Base-by-base conservation (phyloP, 2,888 invertebrate genomes). In the Drosophila hamatofila region DNA sequence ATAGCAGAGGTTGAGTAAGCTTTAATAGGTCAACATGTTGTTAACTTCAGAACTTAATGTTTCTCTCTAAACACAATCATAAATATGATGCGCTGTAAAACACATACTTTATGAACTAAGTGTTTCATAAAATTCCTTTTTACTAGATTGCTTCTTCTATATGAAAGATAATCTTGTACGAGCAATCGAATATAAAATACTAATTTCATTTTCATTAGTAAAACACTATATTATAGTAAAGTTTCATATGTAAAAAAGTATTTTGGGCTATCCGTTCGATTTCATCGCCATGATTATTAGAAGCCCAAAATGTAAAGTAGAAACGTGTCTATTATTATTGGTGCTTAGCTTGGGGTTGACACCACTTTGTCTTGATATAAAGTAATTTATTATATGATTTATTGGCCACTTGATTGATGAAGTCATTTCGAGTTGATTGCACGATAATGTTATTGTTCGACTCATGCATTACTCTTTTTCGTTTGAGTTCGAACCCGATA, bases 321-420 rank as follows among this genome's bases (percentile, higher is more conserved):
- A 51, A 41, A 44, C 54, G 42, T 37, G 39, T 71, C 39, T 52
- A 41, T 52, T 46, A 41, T 57, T 59, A 35, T 58, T 37, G 42
- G 65, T 71, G 66, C 57, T 55, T 65, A 33, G 60, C 27, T 63
- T 69, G 42, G 69, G 67, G 72, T 70, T 82, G 86, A 88, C 80
- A 89, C 49, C 67, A 66, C 76, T 88, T 77, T 85, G 84, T 83
- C 75, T 83, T 72, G 81, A 89, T 89, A 86, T 70, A 57, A 66
- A 71, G 72, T 67, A 67, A 87, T 87, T 89, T 78, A 81, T 83
- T 66, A 37, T 67, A 73, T 90, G 81, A 86, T 87, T 90, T 89
- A 90, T 89, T 69, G 75, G 66, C 59, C 62, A 55, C 61, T 89
- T 86, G 81, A 89, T 89, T 87, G 85, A 90, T 86, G 78, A 81